Evolutionary conservation across 2,113 vertebrate genomes (phyloP).

Genomic region (Peromyscus leucopus): DNA sequence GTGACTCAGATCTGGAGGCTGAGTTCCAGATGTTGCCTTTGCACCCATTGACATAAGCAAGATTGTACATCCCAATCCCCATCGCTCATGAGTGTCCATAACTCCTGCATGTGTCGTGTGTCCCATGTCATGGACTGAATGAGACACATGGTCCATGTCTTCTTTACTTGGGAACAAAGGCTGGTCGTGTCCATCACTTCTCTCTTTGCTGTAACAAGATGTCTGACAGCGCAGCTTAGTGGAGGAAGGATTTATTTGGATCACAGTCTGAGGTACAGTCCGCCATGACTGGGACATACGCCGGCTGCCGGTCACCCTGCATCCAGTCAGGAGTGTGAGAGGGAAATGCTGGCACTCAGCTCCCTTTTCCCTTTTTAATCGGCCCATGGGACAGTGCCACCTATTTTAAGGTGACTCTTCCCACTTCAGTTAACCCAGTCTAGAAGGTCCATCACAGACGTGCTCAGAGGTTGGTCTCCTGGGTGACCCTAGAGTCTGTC

Average conservation of each 20-base stretch:
- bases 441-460: neutral
- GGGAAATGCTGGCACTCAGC: too few species aligned
- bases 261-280: neutral
- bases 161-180: neutral
- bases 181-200: neutral
- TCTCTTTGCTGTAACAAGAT: too few species aligned
- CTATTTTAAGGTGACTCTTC: neutral
- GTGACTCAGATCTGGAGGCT: neutral
- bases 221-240: neutral
- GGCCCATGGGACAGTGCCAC: too few species aligned
- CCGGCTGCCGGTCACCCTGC: neutral
- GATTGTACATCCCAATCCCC: neutral
- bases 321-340: neutral
- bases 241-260: neutral
- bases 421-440: neutral
- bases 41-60: neutral
- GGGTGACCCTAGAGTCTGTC: neutral
- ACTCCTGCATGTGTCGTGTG: neutral
- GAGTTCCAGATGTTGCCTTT: neutral
- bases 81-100: neutral
- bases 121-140: neutral
- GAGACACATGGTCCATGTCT: neutral
- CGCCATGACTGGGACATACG: neutral
- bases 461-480: neutral
- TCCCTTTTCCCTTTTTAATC: neutral